Conservation (phyloP, 2,888 invertebrate genomes). For the Synanthedon myopaeformis region DNA sequence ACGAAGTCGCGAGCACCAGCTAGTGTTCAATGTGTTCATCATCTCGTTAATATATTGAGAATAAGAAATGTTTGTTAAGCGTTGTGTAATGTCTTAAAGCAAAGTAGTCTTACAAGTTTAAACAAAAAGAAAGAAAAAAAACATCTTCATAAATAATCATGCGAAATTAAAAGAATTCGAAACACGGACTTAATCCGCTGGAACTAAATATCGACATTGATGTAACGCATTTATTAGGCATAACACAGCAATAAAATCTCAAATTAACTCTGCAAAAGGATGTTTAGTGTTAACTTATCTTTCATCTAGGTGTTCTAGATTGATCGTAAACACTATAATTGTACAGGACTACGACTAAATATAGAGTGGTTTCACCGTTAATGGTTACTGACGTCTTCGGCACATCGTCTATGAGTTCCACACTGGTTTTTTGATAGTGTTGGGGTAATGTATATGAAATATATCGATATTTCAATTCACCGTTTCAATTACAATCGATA, state of each 20-base stretch:
- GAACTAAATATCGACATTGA: slow-evolving; percentile 25
- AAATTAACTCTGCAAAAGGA: slow-evolving; percentile 5
- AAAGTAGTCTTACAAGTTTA: too few species aligned
- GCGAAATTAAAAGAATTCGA: slow-evolving; percentile 32
- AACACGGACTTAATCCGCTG: slow-evolving; percentile 28
- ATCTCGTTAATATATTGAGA: too few species aligned
- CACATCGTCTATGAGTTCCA: slow-evolving; percentile 32
- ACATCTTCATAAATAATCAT: too few species aligned
- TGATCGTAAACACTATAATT: slow-evolving; percentile 26
- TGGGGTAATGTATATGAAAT: slow-evolving; percentile 2
- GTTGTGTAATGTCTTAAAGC: too few species aligned
- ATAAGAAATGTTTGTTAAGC: too few species aligned
- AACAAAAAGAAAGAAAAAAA: too few species aligned
- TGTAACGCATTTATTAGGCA: slow-evolving; percentile 7
- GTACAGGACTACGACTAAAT: slow-evolving; percentile 41
- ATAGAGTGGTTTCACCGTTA: slow-evolving; percentile 51
- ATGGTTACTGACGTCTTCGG: slow-evolving; percentile 49
- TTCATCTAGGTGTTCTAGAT: slow-evolving; percentile 22
- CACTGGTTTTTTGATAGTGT: slow-evolving; percentile 23
- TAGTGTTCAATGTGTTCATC: too few species aligned
- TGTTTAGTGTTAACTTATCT: slow-evolving; percentile 15
- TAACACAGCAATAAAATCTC: background rate
- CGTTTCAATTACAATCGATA: too few species aligned
- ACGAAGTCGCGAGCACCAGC: too few species aligned
- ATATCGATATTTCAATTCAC: background rate